phyloP scores from a whole-genome alignment of 2,797 vertebrate genomes.

The Cichlasoma orientale region DNA sequence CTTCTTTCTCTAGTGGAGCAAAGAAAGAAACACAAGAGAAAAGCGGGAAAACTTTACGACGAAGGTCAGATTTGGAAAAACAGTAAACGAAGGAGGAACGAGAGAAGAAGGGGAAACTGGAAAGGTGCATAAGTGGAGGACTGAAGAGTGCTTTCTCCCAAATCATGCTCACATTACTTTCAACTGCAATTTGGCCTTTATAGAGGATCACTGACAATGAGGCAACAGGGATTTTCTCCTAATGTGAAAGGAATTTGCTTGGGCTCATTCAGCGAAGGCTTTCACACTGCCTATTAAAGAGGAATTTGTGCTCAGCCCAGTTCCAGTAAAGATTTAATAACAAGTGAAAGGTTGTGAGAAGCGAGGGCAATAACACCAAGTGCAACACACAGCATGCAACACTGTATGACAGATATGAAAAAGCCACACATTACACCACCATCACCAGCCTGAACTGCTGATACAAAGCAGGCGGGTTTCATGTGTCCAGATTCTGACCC shows the following conservation, averaged over 20 bases:
- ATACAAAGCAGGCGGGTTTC: no score
- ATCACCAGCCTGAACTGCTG: no score
- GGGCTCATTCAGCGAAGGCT: not conserved
- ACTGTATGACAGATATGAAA: not conserved
- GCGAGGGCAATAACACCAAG: not conserved
- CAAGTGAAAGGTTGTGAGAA: constrained; percentile 10
- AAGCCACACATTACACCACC: no score
- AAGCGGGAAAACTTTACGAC: not conserved
- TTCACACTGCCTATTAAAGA: not conserved
- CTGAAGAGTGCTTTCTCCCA: constrained; percentile 2
- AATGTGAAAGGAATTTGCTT: constrained; percentile 9
- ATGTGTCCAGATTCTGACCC: no score
- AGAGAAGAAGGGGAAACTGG: no score
- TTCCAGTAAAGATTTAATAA: constrained; percentile 1
- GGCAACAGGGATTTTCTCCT: constrained; percentile 2
- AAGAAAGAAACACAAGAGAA: not conserved
- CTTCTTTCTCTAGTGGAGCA: constrained; percentile 62
- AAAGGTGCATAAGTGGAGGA: not conserved
- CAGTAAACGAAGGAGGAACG: not conserved
- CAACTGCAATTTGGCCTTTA: constrained; percentile 2
- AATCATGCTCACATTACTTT: constrained; percentile 11
- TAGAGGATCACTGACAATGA: not conserved
- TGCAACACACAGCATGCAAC: not conserved
- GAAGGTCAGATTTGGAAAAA: not conserved
- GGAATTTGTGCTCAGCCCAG: not conserved